Percentiles rank a stretch among this genome's conserved stretches.
Conservation (phyloP, 2,888 invertebrate species). For the Spatulosminthurus flaviceps region DNA sequence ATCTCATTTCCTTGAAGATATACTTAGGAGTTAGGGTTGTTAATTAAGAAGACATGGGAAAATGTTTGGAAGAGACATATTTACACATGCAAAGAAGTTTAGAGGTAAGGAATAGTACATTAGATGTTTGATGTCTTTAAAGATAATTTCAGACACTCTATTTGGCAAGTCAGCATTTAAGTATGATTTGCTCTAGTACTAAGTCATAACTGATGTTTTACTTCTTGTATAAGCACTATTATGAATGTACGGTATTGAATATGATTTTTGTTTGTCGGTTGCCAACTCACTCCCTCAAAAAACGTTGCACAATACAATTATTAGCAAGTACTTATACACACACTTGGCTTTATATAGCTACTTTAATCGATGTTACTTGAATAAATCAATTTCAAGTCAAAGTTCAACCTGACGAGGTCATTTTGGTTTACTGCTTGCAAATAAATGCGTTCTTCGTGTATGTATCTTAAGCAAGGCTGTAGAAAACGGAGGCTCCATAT, state of each 20-base stretch:
- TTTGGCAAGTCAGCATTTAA: background rate
- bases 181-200: background rate
- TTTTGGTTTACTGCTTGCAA: conserved; percentile 4
- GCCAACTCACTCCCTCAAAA: background rate
- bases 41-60: too few species aligned
- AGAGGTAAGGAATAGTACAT: too few species aligned
- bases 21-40: too few species aligned
- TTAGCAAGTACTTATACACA: conserved; percentile 4
- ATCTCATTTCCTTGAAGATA: too few species aligned
- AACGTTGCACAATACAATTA: background rate
- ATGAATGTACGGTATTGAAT: background rate
- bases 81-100: too few species aligned
- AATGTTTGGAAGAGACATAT: too few species aligned
- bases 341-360: background rate
- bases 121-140: too few species aligned
- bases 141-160: too few species aligned
- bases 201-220: background rate
- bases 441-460: background rate
- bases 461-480: too few species aligned
- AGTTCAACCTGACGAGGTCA: conserved; percentile 18
- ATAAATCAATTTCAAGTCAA: conserved; percentile 13
- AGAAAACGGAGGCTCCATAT: too few species aligned
- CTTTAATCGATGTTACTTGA: conserved; percentile 4
- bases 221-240: background rate
- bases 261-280: background rate